These are phyloP conservation scores for Dipodomys merriami DNA, from an alignment of 2,113 vertebrate species.

Conservation along the genomic window DNA sequence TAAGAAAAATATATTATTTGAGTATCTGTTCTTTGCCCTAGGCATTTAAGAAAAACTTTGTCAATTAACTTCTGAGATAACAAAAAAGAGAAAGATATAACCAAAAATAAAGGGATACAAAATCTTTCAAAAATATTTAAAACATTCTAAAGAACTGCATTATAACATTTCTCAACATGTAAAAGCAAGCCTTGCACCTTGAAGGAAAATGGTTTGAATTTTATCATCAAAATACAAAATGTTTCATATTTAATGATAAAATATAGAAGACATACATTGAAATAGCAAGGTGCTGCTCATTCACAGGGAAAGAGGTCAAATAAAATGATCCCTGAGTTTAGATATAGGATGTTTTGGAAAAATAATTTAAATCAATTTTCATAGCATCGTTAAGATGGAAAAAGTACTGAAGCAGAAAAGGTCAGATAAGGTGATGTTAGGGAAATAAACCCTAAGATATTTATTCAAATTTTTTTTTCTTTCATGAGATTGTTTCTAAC, in stretches of 20 bases:
- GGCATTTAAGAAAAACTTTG: not conserved
- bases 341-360: not conserved
- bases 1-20: not conserved
- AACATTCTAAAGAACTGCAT: not conserved
- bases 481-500: too few relatives aligned
- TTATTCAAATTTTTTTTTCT: too few relatives aligned
- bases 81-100: not conserved
- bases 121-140: not conserved
- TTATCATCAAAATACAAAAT: not conserved
- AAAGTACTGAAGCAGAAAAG: too few relatives aligned
- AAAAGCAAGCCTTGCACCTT: not conserved
- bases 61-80: not conserved
- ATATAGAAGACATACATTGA: not conserved
- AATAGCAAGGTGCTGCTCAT: not conserved
- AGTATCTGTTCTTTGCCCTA: not conserved
- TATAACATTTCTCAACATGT: not conserved
- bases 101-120: not conserved
- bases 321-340: not conserved
- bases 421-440: too few relatives aligned
- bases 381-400: not conserved
- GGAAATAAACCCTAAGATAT: too few relatives aligned
- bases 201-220: too few relatives aligned
- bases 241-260: not conserved
- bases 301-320: not conserved
- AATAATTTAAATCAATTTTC: not conserved